phyloP scores from a whole-genome alignment of 1,140 invertebrate species.

The Ips typographus region DNA sequence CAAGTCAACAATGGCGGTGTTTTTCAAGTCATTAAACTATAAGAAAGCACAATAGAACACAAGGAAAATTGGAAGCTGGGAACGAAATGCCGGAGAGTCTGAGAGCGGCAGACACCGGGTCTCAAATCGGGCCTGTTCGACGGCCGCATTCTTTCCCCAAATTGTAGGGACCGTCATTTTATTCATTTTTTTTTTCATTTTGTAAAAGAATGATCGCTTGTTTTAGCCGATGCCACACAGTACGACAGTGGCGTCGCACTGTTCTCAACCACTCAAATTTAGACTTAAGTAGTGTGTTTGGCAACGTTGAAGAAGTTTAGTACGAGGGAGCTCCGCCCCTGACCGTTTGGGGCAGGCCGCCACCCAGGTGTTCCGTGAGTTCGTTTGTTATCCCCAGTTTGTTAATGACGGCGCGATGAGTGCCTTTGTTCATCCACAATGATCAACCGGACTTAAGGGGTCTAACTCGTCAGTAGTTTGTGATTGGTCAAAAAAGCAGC shows the following conservation, averaged over 20 bases:
- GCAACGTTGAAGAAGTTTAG: background rate
- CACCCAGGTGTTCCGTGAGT: constrained; percentile 52
- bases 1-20: too few relatives aligned
- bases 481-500: too few relatives aligned
- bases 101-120: constrained; percentile 41
- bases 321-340: constrained; percentile 13
- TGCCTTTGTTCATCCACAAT: constrained; percentile 47
- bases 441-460: constrained; percentile 39
- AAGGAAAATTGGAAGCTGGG: too few relatives aligned
- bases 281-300: background rate
- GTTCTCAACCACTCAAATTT: background rate
- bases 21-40: too few relatives aligned
- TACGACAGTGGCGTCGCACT: background rate
- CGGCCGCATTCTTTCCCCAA: constrained; percentile 19
- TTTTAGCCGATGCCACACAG: constrained; percentile 4
- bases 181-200: background rate
- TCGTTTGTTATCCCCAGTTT: constrained; percentile 51
- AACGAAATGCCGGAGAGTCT: constrained; percentile 9
- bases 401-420: constrained; percentile 50
- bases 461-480: background rate
- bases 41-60: too few relatives aligned
- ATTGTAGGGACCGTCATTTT: constrained; percentile 16
- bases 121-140: constrained; percentile 36
- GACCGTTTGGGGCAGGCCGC: constrained; percentile 38
- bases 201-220: constrained; percentile 6